phyloP scores from a whole-genome alignment of 2,888 invertebrate genomes.

The Tachina lurida region DNA sequence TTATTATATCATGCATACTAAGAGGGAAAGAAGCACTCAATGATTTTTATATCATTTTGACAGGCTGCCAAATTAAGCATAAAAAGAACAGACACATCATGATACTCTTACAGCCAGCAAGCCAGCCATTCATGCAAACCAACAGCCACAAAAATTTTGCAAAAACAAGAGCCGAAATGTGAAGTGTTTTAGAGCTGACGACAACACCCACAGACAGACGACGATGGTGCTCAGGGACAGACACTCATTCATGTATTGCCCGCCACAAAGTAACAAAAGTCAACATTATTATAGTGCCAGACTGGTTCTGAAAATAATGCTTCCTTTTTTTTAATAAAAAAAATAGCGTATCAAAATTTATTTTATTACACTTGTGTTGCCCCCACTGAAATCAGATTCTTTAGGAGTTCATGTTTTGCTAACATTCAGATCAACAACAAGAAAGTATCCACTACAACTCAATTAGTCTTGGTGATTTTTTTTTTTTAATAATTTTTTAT shows the following conservation, averaged over 20 bases:
- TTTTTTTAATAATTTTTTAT: slow-evolving; percentile 19
- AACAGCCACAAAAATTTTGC: slow-evolving; percentile 20
- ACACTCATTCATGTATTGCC: slow-evolving; percentile 11
- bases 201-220: slow-evolving; percentile 71
- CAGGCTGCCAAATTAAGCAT: slow-evolving; percentile 71
- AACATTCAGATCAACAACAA: not conserved
- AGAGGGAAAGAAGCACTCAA: slow-evolving; percentile 37
- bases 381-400: slow-evolving; percentile 45
- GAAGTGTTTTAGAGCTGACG: slow-evolving; percentile 66
- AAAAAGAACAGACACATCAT: slow-evolving; percentile 64
- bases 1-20: slow-evolving; percentile 51
- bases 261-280: slow-evolving; percentile 45
- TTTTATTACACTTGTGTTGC: slow-evolving; percentile 44
- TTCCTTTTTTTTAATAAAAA: slow-evolving; percentile 3
- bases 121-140: slow-evolving; percentile 44
- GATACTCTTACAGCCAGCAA: slow-evolving; percentile 34
- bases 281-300: slow-evolving; percentile 30
- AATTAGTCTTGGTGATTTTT: slow-evolving; percentile 65
- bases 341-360: slow-evolving; percentile 59
- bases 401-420: slow-evolving; percentile 27
- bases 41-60: slow-evolving; percentile 67
- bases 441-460: slow-evolving; percentile 68
- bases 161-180: slow-evolving; percentile 27
- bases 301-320: slow-evolving; percentile 48
- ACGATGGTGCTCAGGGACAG: slow-evolving; percentile 33